Base-by-base conservation (phyloP, 2,113 vertebrate genomes). In the Boleophthalmus pectinirostris region DNA sequence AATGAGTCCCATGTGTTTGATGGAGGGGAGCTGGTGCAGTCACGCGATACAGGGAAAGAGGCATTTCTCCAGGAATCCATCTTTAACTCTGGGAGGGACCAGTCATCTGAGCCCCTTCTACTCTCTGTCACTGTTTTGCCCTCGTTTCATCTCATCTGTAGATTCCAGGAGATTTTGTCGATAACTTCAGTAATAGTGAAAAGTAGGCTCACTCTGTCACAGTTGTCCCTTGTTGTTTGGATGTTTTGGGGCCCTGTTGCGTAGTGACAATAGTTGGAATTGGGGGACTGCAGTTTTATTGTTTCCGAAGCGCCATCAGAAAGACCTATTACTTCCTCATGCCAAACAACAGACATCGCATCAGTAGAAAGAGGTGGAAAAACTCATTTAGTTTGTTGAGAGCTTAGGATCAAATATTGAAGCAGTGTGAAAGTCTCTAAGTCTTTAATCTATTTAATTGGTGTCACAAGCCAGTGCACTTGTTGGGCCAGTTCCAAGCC, bases 1-100 rank as follows among this genome's bases (percentile, higher is more conserved):
- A 93, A 93, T 92, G 88, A 93, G 86, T 91, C 89, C 92, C 92
- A 93, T 92, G 90, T 93, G 92, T 92, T 87, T 78, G 81, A 90
- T 89, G 83, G 86, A 87, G 82, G 78, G 82, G 86, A 90, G 86
- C 85, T 79, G 87, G 89, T 79, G 35, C 77, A 92, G 91, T 93
- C 92, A 93, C 91, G 90, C 92, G 68, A 92, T 90, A 83, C 77
- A 78, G 82, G 87, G 76, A 38, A 38, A 38, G 38, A 90, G 84
- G 85, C 90, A 87, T 87, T 91, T 77, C 86, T 90, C 85, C 86
- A 85, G 82, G 88, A 89, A 89, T 87, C 87, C 89, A 88, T 90
- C 87, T 89, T 90, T 75, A 85, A 87, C 77, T 86, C 73, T 65
- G 69, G 73, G 83, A 87, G 78, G 71, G 83, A 68, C 66, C 60